Percentiles rank a stretch among this genome's conserved stretches.
Evolutionary conservation across 2,113 vertebrate genomes (phyloP).

Genomic region (Sylvilagus bachmani): DNA sequence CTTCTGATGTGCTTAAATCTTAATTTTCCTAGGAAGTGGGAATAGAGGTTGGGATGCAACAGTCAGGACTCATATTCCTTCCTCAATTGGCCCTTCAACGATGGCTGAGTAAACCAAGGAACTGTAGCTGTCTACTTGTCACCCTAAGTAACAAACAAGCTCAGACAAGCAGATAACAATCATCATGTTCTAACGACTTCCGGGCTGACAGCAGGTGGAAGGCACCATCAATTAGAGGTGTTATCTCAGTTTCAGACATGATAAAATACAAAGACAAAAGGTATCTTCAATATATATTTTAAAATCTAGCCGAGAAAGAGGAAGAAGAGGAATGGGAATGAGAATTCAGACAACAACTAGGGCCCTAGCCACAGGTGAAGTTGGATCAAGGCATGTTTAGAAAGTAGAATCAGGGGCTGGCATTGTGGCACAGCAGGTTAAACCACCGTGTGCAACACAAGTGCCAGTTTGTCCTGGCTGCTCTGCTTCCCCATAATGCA

Average conservation of each 20-base stretch:
- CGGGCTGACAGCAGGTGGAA: background rate
- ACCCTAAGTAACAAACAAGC: background rate
- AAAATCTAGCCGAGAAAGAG: background rate
- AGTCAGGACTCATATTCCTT: background rate
- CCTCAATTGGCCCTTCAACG: conserved; percentile 10
- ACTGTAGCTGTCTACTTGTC: background rate
- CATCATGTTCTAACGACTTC: background rate
- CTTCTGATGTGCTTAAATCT: conserved; percentile 13
- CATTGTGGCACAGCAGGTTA: too few relatives aligned
- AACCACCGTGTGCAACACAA: too few relatives aligned
- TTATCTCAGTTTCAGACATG: background rate
- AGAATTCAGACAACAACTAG: conserved; percentile 24
- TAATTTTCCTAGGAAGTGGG: conserved; percentile 5
- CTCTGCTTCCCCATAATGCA: too few relatives aligned
- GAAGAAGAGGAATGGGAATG: background rate
- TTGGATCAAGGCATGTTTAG: background rate
- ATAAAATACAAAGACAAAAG: conserved; percentile 10
- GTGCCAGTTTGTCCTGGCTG: too few relatives aligned
- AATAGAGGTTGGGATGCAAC: conserved; percentile 11
- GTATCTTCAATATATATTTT: conserved; percentile 2
- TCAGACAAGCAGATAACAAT: background rate
- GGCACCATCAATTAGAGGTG: background rate
- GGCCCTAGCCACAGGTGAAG: background rate
- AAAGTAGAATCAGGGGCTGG: background rate
- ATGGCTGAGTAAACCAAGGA: background rate